These are phyloP conservation scores for Carapus acus DNA, from an alignment of 2,797 vertebrate genomes.

Conservation along the genomic window DNA sequence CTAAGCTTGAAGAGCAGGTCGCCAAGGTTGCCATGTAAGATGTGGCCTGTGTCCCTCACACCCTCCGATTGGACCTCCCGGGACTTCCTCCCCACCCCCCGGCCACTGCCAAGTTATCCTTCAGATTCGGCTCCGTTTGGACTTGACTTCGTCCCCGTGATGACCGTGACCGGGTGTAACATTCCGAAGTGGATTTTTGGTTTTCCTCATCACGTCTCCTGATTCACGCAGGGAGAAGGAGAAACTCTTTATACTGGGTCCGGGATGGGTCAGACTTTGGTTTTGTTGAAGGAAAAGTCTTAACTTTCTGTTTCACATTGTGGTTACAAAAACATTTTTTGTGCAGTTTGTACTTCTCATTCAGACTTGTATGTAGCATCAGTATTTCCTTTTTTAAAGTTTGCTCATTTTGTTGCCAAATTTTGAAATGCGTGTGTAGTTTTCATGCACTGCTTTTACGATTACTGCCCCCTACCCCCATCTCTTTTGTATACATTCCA, in stretches of 20 bases:
- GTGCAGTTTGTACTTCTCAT: slow-evolving; percentile 70
- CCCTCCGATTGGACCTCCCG: slow-evolving; percentile 20
- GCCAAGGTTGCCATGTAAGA: slow-evolving; percentile 86
- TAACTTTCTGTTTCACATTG: slow-evolving; percentile 56
- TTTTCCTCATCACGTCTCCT: slow-evolving; percentile 50
- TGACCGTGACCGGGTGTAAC: slow-evolving; percentile 62
- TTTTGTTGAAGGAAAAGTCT: slow-evolving; percentile 69
- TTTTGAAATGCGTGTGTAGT: slow-evolving; percentile 58
- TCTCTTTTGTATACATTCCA: slow-evolving; percentile 72
- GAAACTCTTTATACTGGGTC: slow-evolving; percentile 54
- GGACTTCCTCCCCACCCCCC: slow-evolving; percentile 21
- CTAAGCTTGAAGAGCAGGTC: slow-evolving; percentile 94
- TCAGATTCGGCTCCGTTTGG: slow-evolving; percentile 68
- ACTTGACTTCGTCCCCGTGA: slow-evolving; percentile 62
- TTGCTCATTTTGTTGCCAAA: slow-evolving; percentile 71
- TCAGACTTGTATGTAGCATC: slow-evolving; percentile 71
- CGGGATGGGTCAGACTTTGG: slow-evolving; percentile 48
- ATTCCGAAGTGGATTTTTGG: slow-evolving; percentile 78
- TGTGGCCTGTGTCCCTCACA: background rate
- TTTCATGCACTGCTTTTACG: slow-evolving; percentile 65
- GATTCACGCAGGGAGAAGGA: slow-evolving; percentile 40
- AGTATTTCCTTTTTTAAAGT: slow-evolving; percentile 69
- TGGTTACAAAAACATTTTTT: slow-evolving; percentile 63
- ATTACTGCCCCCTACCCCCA: slow-evolving; percentile 48
- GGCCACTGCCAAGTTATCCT: slow-evolving; percentile 60